A percentile compares a stretch with the other conserved stretches of the same genome.
Conservation (phyloP, 2,888 invertebrate species). For the Brassicogethes aeneus region DNA sequence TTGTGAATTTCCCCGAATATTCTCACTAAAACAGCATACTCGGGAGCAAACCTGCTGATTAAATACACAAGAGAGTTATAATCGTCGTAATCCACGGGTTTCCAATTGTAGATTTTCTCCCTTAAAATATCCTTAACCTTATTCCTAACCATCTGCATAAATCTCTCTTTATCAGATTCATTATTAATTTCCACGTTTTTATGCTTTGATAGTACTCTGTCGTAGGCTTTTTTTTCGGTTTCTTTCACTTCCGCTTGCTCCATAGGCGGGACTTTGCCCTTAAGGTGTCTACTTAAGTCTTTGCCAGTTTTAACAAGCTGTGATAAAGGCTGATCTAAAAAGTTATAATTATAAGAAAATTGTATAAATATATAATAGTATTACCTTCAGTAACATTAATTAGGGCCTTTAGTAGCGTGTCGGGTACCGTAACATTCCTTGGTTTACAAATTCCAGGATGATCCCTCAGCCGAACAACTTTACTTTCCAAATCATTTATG, state of each 20-base stretch:
- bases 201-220: constrained; percentile 18
- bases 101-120: constrained; percentile 62
- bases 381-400: constrained; percentile 44
- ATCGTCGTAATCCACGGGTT: constrained; percentile 58
- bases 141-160: constrained; percentile 44
- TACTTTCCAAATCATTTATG: constrained; percentile 44
- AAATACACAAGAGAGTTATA: constrained; percentile 62
- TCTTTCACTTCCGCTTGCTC: constrained; percentile 47
- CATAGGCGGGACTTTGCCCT: constrained; percentile 54
- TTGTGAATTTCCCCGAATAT: constrained; percentile 66
- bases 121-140: constrained; percentile 50
- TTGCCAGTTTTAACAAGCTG: constrained; percentile 46
- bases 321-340: constrained; percentile 49
- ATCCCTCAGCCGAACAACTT: constrained; percentile 52
- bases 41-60: constrained; percentile 58
- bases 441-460: constrained; percentile 63
- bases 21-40: constrained; percentile 63
- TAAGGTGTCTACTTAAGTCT: constrained; percentile 51
- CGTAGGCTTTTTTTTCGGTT: constrained; percentile 41
- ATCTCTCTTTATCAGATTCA: constrained; percentile 38
- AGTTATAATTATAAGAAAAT: constrained; percentile 1
- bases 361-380: constrained; percentile 6
- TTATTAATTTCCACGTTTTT: constrained; percentile 36
- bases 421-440: constrained; percentile 49
- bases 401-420: constrained; percentile 50